Base-by-base conservation (phyloP, 2,888 invertebrate genomes). In the Catocala nupta region DNA sequence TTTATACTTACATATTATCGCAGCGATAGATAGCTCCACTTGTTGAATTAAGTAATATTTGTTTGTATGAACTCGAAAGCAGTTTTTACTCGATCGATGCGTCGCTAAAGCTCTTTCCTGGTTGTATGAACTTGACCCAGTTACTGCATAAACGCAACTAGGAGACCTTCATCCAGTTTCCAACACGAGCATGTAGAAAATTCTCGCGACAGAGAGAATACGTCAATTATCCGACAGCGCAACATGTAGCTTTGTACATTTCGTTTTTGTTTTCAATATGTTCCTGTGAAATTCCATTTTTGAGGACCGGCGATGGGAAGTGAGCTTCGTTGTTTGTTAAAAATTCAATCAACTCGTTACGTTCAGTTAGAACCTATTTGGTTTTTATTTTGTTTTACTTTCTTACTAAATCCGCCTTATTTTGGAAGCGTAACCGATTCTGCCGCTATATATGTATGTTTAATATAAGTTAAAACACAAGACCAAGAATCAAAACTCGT, bases 61-160 rank as follows among this genome's bases (percentile, higher is more conserved):
- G 51, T 51, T 49, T 36, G 42, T 36, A 33, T 55, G 49, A 42
- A 43, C 25, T 49, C 16, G 42, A 6, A 10, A 16, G 36, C 36
- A 39, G 6, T 7, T 39, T 9, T 9, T 1, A 39, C 36, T 39
- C 8, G 36, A 9, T 39, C 8, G 36, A 60, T 39, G 49, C 51
- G 52, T 64, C 63, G 52, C 44, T 67, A 52, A 71, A 69, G 70
- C 70, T 76, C 25, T 25, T 25, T 71, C 73, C 74, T 66, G 70
- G 66, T 67, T 69, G 68, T 71, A 63, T 79, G 83, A 85, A 85
- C 85, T 85, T 86, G 85, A 85, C 85, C 84, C 61, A 83, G 71
- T 78, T 85, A 64, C 52, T 56, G 51, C 68, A 65, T 72, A 70
- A 73, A 80, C 77, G 81, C 76, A 82, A 68, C 74, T 71, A 72